Percentiles rank a stretch among this genome's conserved stretches.
These are phyloP conservation scores for Passerculus sandwichensis DNA, from an alignment of 2,797 vertebrate species.

Conservation along the genomic window DNA sequence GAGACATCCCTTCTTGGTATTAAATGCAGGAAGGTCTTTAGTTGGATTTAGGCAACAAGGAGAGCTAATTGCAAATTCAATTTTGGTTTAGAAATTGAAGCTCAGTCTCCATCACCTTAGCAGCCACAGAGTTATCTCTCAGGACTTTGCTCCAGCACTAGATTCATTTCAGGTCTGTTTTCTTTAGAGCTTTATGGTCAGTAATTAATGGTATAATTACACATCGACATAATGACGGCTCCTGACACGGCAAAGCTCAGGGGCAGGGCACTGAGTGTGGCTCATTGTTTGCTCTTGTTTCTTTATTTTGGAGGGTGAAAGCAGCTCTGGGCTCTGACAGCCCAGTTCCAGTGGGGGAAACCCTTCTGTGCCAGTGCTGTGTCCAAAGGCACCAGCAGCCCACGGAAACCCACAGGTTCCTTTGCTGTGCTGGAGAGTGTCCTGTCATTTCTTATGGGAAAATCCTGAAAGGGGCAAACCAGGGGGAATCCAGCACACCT, in stretches of 20 bases:
- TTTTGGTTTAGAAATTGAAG: conserved; percentile 26
- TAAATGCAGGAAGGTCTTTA: conserved; percentile 54
- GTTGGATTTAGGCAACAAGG: background rate
- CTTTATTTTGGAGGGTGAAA: conserved; percentile 30
- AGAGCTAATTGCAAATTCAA: conserved; percentile 47
- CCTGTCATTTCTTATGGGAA: background rate
- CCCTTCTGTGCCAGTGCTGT: background rate
- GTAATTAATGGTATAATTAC: conserved; percentile 66
- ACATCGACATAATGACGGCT: background rate
- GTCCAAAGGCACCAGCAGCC: background rate
- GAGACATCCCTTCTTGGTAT: conserved; percentile 47
- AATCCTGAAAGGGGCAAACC: background rate
- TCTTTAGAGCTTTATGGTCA: conserved; percentile 65
- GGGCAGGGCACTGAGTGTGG: conserved; percentile 26
- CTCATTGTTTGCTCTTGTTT: background rate
- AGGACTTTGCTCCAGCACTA: background rate
- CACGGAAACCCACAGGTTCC: fast-evolving
- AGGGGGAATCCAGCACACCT: background rate
- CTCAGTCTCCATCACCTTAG: conserved; percentile 21
- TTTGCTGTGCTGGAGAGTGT: background rate
- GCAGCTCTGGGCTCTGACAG: background rate
- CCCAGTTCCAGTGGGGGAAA: background rate
- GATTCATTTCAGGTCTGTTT: conserved; percentile 59
- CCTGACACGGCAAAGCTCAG: background rate
- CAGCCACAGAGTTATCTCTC: conserved; percentile 51